Evolutionary conservation across 2,113 vertebrate genomes (phyloP).

Genomic region (Salvelinus namaycush): DNA sequence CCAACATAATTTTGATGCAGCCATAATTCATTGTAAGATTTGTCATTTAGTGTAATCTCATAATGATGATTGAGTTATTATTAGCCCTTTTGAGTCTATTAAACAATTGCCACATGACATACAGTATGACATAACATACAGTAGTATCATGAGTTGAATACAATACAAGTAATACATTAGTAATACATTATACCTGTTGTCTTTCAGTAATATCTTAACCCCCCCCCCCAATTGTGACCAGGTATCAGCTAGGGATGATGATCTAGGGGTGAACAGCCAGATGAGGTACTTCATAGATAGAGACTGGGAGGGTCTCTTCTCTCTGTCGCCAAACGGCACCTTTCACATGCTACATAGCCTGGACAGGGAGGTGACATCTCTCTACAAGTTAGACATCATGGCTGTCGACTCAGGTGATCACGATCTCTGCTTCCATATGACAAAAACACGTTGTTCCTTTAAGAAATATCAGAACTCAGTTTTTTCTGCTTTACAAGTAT

Average conservation of each 20-base stretch:
- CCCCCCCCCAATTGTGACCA: conserved; percentile 16
- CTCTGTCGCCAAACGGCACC: conserved; percentile 44
- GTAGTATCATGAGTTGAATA: no score
- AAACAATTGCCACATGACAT: no score
- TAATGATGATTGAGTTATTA: no score
- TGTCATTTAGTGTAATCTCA: no score
- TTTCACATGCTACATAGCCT: conserved; percentile 39
- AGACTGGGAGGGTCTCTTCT: conserved; percentile 46
- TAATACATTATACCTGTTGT: no score
- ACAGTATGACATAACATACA: no score
- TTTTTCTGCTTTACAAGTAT: neutral
- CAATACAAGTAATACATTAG: no score
- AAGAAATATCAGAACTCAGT: neutral
- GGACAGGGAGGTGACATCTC: conserved; percentile 46
- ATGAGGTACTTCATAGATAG: conserved; percentile 39
- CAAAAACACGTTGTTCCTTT: neutral
- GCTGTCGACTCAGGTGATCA: conserved; percentile 74
- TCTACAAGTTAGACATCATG: conserved; percentile 54
- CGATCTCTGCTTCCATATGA: neutral
- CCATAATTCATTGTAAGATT: no score
- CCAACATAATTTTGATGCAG: no score
- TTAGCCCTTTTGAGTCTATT: no score
- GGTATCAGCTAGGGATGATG: conserved; percentile 50
- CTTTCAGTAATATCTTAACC: no score
- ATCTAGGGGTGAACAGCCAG: conserved; percentile 43